Conservation (phyloP, 2,797 vertebrate species). For the Apodemus agrarius region DNA sequence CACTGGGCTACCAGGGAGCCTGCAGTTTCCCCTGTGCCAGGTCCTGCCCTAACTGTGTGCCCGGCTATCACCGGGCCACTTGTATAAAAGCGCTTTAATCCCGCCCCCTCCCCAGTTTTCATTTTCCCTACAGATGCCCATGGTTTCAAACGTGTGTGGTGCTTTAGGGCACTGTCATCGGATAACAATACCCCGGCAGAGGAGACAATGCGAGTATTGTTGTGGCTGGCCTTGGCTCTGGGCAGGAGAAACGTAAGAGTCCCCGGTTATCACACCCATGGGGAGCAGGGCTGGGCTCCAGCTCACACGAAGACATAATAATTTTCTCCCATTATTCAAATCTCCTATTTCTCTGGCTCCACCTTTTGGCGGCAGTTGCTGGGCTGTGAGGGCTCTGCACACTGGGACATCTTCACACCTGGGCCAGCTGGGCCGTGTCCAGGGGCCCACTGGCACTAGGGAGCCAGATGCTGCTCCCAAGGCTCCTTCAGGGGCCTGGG, state of each 20-base stretch:
- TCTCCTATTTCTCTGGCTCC: conserved; percentile 47
- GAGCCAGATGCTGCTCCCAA: accelerated
- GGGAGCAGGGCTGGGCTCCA: conserved; percentile 27
- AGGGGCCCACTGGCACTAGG: accelerated
- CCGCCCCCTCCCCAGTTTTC: neutral
- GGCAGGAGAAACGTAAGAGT: neutral
- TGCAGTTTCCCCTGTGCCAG: accelerated
- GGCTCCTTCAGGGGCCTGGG: neutral
- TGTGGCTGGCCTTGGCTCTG: neutral
- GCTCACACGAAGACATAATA: conserved; percentile 27
- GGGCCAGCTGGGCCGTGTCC: neutral
- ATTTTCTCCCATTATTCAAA: conserved; percentile 48
- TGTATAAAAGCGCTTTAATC: neutral
- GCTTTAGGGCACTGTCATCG: neutral
- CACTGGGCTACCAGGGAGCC: neutral
- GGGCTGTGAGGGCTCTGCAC: accelerated
- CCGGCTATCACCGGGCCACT: neutral
- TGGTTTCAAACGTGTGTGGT: neutral
- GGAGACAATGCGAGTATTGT: conserved; percentile 66
- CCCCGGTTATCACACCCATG: neutral
- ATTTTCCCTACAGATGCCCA: conserved; percentile 42
- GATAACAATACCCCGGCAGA: conserved; percentile 16
- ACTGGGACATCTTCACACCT: neutral
- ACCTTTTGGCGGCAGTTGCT: neutral
- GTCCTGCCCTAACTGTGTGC: neutral